Conservation (phyloP, 1,140 invertebrate genomes). For the Rhynchophorus ferrugineus region DNA sequence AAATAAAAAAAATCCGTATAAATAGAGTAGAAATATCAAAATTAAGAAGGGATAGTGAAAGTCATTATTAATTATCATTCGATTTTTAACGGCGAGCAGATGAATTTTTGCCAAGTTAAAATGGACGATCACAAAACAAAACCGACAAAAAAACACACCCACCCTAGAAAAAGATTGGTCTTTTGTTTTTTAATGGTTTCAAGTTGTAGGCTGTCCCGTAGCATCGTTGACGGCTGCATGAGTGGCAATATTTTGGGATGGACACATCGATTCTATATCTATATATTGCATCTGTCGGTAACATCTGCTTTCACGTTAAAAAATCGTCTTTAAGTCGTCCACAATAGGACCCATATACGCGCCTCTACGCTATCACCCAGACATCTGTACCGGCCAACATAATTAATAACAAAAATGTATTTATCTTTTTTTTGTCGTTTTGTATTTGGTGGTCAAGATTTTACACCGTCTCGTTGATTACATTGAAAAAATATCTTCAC, state of each 20-base stretch:
- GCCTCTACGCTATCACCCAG: constrained; percentile 13
- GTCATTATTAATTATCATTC: constrained; percentile 12
- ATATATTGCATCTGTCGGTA: constrained; percentile 26
- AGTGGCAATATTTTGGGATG: constrained; percentile 27
- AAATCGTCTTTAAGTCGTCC: constrained; percentile 13
- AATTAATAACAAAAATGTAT: constrained; percentile 22
- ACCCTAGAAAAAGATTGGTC: constrained; percentile 11
- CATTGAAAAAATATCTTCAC: too few species aligned
- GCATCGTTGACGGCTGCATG: constrained; percentile 26
- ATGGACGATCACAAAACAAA: not conserved
- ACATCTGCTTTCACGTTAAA: constrained; percentile 25
- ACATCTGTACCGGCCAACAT: constrained; percentile 20
- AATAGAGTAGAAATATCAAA: too few species aligned
- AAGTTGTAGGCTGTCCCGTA: constrained; percentile 20
- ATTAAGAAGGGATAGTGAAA: too few species aligned
- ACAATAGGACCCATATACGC: constrained; percentile 13
- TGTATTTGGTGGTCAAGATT: not conserved
- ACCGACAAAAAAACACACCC: not conserved
- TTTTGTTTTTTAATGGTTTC: constrained; percentile 16
- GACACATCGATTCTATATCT: constrained; percentile 28
- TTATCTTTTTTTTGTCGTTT: constrained; percentile 7
- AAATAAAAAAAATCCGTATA: too few species aligned
- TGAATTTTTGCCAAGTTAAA: not conserved
- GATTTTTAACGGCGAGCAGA: not conserved
- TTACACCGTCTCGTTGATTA: not conserved